Percentiles rank a stretch among this genome's conserved stretches.
Conservation (phyloP, 1,140 invertebrate species). For the Asobara japonica region DNA sequence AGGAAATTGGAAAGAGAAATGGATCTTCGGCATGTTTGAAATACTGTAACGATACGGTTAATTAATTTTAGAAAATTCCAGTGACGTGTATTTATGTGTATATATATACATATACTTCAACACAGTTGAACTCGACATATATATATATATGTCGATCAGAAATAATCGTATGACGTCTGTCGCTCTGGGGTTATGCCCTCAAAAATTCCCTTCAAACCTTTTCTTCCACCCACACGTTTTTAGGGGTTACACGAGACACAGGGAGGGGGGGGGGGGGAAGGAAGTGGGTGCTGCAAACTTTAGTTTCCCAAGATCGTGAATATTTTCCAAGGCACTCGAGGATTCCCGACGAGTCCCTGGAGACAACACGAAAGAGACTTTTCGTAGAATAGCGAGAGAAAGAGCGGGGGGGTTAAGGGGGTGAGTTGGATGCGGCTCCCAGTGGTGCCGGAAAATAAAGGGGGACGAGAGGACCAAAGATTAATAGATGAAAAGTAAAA, state of each 20-base stretch:
- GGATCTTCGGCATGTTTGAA: too few species aligned
- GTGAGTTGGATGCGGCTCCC: background rate
- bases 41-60: too few species aligned
- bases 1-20: too few species aligned
- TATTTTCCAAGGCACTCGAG: constrained; percentile 38
- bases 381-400: background rate
- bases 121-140: too few species aligned
- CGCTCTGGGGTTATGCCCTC: too few species aligned
- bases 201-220: background rate
- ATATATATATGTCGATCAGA: too few species aligned
- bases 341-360: constrained; percentile 33
- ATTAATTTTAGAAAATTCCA: too few species aligned
- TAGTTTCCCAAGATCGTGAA: constrained; percentile 41
- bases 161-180: too few species aligned
- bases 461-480: background rate
- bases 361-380: constrained; percentile 28
- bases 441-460: background rate
- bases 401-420: background rate
- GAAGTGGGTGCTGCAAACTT: constrained; percentile 29
- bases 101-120: too few species aligned
- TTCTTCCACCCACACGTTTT: background rate
- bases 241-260: background rate
- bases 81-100: too few species aligned
- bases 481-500: constrained; percentile 4
- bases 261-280: background rate